Conservation (phyloP, 53 echinoderm and acorn worm species). For the Henricia sp. region DNA sequence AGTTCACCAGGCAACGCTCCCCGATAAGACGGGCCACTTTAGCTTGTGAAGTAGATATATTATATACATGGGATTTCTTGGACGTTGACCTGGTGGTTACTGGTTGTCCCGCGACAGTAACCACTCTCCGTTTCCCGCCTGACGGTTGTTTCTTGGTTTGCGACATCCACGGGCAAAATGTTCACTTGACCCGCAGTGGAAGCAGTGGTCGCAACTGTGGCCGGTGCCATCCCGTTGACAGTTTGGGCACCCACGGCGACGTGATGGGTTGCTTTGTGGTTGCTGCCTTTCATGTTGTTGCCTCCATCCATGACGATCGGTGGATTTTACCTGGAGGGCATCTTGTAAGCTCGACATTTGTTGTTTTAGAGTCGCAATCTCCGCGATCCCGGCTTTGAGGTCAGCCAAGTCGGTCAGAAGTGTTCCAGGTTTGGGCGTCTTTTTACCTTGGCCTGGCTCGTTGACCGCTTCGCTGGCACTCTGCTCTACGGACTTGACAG, state of each 20-base stretch:
- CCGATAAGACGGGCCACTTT: background rate
- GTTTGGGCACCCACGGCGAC: background rate
- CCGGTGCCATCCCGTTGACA: constrained; percentile 8
- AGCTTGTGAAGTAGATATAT: background rate
- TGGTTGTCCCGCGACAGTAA: constrained; percentile 21
- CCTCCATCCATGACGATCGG: background rate
- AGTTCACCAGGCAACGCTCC: background rate
- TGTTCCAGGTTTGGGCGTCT: background rate
- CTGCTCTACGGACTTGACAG: background rate
- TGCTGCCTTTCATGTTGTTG: background rate
- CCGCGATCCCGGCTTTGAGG: background rate
- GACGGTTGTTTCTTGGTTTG: background rate
- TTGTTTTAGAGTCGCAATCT: background rate
- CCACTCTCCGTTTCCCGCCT: constrained; percentile 48
- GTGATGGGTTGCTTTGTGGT: background rate
- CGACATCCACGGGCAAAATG: constrained; percentile 32
- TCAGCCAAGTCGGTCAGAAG: background rate
- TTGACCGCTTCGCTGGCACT: background rate
- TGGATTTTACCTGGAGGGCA: no score
- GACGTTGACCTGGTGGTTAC: background rate
- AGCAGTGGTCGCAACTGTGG: constrained; percentile 16
- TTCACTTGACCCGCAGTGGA: constrained; percentile 18
- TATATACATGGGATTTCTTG: background rate
- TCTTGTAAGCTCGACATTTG: background rate
- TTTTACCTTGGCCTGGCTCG: background rate